These are phyloP conservation scores for Cavia aperea DNA, from an alignment of 2,113 vertebrate species.

Conservation along the genomic window DNA sequence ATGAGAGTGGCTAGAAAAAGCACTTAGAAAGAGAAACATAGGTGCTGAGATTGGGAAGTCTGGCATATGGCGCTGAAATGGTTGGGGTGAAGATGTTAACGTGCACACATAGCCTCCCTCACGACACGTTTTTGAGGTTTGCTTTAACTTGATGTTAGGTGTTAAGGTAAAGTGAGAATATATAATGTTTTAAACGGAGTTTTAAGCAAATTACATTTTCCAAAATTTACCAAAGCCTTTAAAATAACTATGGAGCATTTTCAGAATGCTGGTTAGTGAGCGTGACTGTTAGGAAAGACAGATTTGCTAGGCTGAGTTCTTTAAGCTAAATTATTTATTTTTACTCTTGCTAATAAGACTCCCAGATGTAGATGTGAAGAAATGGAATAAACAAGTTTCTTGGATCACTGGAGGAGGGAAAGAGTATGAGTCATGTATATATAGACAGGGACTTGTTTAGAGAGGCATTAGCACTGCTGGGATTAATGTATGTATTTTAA, in stretches of 20 bases:
- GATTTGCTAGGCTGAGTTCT: constrained; percentile 31
- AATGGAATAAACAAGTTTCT: constrained; percentile 57
- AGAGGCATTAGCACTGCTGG: constrained; percentile 23
- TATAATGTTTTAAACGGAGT: background rate
- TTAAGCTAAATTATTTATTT: constrained; percentile 59
- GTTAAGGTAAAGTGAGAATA: constrained; percentile 26
- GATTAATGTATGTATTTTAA: background rate
- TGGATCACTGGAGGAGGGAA: constrained; percentile 22
- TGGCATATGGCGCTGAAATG: background rate
- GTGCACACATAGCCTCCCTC: background rate
- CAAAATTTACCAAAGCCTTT: constrained; percentile 37
- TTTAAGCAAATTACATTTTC: background rate
- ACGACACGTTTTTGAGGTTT: background rate
- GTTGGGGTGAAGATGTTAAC: background rate
- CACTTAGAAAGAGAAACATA: background rate
- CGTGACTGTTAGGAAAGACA: constrained; percentile 13
- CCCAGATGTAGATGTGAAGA: constrained; percentile 50
- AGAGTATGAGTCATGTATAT: constrained; percentile 36
- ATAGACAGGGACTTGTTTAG: constrained; percentile 36
- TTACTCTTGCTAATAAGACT: constrained; percentile 53
- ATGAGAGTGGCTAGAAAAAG: background rate
- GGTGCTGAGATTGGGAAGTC: background rate
- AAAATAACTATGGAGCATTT: constrained; percentile 32
- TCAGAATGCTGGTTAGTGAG: background rate
- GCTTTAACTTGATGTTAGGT: background rate